Percentiles rank a stretch among this genome's conserved stretches.
These are phyloP conservation scores for Patella ulyssiponensis DNA, from an alignment of 2,888 invertebrate genomes.

Conservation along the genomic window DNA sequence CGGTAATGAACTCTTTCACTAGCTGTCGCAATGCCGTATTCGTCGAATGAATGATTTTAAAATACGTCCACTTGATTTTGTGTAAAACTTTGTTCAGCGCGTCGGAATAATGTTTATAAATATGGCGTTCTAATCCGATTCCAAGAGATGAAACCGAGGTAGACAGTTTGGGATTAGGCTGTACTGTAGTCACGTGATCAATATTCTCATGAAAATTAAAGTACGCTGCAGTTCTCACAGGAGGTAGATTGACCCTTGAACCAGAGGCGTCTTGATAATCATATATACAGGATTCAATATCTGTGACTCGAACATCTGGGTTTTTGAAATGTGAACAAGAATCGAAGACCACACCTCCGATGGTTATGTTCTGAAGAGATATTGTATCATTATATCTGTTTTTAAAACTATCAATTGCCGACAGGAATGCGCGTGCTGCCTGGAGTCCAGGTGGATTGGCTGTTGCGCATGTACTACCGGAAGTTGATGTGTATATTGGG, in stretches of 20 bases:
- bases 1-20: background rate
- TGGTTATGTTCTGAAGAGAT: conserved; percentile 10
- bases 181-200: background rate
- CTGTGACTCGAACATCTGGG: conserved; percentile 7
- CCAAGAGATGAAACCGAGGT: conserved; percentile 21
- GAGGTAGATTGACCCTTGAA: conserved; percentile 15
- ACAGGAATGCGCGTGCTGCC: conserved; percentile 35
- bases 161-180: conserved; percentile 9
- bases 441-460: conserved; percentile 32
- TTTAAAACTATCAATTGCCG: conserved; percentile 32
- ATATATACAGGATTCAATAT: conserved; percentile 28
- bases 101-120: background rate
- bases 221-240: conserved; percentile 26
- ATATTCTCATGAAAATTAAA: conserved; percentile 17
- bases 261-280: conserved; percentile 27
- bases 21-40: background rate
- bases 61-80: conserved; percentile 18
- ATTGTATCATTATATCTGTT: conserved; percentile 11
- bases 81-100: conserved; percentile 1
- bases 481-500: conserved; percentile 35
- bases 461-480: conserved; percentile 10
- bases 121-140: background rate
- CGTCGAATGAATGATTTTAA: conserved; percentile 21
- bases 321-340: conserved; percentile 25
- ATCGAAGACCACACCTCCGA: conserved; percentile 37